Conservation (phyloP, 1,140 invertebrate species). For the Thrips palmi region DNA sequence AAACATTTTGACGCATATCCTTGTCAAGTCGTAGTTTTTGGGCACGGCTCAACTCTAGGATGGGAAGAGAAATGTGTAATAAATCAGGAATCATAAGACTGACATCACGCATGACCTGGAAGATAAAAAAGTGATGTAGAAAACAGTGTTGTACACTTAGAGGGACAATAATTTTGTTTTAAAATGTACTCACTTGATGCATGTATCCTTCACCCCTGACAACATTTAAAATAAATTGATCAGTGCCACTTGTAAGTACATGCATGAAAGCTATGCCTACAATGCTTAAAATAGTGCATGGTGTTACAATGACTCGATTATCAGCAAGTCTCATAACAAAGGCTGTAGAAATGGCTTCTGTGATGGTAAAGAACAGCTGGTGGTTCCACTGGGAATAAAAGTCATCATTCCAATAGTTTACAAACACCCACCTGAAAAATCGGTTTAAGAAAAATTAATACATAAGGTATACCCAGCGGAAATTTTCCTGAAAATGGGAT, state of each 20-base stretch:
- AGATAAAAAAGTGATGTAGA: too few relatives aligned
- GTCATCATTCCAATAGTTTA: conserved; percentile 72
- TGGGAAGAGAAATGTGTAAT: too few relatives aligned
- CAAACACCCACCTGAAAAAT: conserved; percentile 47
- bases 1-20: too few relatives aligned
- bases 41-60: too few relatives aligned
- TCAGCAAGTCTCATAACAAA: conserved; percentile 39
- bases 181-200: conserved; percentile 44
- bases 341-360: conserved; percentile 50
- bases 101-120: too few relatives aligned
- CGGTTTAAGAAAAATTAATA: conserved; percentile 4
- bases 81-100: too few relatives aligned
- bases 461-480: background rate
- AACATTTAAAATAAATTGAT: conserved; percentile 60
- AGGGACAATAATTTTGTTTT: too few relatives aligned
- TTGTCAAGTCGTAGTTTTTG: too few relatives aligned
- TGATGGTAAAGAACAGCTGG: conserved; percentile 55
- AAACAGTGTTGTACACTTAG: too few relatives aligned
- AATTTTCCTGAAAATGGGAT: background rate
- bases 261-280: conserved; percentile 47
- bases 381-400: conserved; percentile 59
- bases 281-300: conserved; percentile 41
- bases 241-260: conserved; percentile 47
- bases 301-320: conserved; percentile 32
- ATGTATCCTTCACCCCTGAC: conserved; percentile 44